phyloP scores from a whole-genome alignment of 2,888 invertebrate species.

The Stratiomys singularior region DNA sequence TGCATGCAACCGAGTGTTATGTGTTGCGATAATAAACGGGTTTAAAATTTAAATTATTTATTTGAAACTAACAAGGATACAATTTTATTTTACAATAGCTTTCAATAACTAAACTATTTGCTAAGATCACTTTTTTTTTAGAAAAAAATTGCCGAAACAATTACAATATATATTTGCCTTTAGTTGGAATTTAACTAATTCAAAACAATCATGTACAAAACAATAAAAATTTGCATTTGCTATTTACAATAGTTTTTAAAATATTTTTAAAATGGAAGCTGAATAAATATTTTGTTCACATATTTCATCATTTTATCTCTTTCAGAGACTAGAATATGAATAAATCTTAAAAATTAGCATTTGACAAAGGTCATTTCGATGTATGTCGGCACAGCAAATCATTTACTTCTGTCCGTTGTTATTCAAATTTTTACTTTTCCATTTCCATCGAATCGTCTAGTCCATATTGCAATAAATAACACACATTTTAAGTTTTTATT shows the following conservation, averaged over 20 bases:
- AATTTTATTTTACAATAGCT: neutral
- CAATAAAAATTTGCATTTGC: neutral
- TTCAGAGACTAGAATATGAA: constrained; percentile 40
- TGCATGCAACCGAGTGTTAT: too few species aligned
- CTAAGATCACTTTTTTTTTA: constrained; percentile 33
- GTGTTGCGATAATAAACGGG: too few species aligned
- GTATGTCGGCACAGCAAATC: constrained; percentile 27
- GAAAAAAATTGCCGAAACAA: constrained; percentile 8
- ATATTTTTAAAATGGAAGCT: constrained; percentile 8
- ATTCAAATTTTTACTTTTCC: neutral
- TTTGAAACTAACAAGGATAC: constrained; percentile 18
- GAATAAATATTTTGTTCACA: constrained; percentile 35
- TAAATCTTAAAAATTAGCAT: neutral
- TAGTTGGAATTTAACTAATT: constrained; percentile 16
- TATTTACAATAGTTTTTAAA: constrained; percentile 38
- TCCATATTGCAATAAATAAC: constrained; percentile 38
- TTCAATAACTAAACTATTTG: constrained; percentile 20
- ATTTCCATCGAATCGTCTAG: constrained; percentile 14
- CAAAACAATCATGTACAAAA: constrained; percentile 39
- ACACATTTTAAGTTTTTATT: constrained; percentile 1
- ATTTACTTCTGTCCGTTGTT: neutral
- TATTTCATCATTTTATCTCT: constrained; percentile 32
- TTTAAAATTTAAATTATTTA: neutral
- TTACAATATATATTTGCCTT: constrained; percentile 11
- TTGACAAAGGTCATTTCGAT: constrained; percentile 38